Evolutionary conservation across 1,140 invertebrate species (phyloP).

Genomic region (Drosophila paulistorum): DNA sequence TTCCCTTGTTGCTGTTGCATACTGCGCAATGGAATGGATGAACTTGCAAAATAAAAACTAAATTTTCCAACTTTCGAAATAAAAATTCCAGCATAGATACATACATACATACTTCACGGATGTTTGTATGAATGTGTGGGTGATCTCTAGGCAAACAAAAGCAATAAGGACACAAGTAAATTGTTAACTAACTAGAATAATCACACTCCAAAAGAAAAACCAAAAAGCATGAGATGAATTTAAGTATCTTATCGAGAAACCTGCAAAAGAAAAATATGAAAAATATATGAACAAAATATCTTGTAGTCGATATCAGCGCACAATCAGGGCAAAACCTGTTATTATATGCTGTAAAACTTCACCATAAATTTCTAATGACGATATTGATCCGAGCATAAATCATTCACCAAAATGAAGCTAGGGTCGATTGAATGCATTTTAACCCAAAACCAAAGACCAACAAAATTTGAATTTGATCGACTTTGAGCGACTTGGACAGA

Average conservation of each 20-base stretch:
- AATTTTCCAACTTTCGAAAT: constrained; percentile 16
- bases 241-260: background rate
- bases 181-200: background rate
- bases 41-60: background rate
- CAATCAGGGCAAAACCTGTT: constrained; percentile 42
- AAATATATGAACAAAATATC: background rate
- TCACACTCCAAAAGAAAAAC: background rate
- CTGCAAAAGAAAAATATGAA: background rate
- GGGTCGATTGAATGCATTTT: constrained; percentile 15
- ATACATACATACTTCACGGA: no score
- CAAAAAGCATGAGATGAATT: background rate
- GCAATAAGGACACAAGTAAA: background rate
- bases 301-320: constrained; percentile 22
- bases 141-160: background rate
- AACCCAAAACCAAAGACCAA: no score
- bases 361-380: constrained; percentile 63
- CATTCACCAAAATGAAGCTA: constrained; percentile 22
- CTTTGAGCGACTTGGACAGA: constrained; percentile 9
- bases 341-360: constrained; percentile 50
- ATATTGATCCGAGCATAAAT: constrained; percentile 56
- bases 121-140: background rate
- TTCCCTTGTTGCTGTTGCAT: background rate
- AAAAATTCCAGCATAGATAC: background rate
- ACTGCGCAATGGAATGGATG: background rate
- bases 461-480: constrained; percentile 45